Evolutionary conservation across 2,888 invertebrate species (phyloP).

Genomic region (Agonopterix arenella): DNA sequence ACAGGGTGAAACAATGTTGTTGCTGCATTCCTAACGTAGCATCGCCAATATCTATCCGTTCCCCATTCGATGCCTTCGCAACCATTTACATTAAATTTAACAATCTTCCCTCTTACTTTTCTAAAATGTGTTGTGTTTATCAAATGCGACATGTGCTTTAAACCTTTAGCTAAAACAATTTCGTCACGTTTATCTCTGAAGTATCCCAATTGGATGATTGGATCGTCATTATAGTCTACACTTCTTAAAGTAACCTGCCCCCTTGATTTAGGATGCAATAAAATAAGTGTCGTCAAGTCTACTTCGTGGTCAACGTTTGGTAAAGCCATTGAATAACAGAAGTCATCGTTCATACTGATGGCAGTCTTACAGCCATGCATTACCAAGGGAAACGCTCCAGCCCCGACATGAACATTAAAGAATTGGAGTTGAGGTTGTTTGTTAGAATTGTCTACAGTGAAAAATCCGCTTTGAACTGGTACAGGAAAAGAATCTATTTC

Average conservation of each 20-base stretch:
- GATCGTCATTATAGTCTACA: slow-evolving; percentile 11
- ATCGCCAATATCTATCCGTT: slow-evolving; percentile 79
- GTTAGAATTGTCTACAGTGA: slow-evolving; percentile 9
- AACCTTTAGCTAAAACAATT: slow-evolving; percentile 8
- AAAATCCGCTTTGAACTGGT: slow-evolving; percentile 11
- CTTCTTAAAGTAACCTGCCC: slow-evolving; percentile 14
- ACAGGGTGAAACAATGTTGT: slow-evolving; percentile 78
- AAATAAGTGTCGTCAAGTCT: slow-evolving; percentile 5
- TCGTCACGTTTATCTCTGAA: slow-evolving; percentile 13
- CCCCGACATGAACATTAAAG: slow-evolving; percentile 7
- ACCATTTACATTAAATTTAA: slow-evolving; percentile 37
- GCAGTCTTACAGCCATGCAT: slow-evolving; percentile 6
- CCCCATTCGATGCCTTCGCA: slow-evolving; percentile 63
- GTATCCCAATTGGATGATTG: slow-evolving; percentile 13
- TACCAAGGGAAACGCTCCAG: slow-evolving; percentile 2
- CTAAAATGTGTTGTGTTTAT: slow-evolving; percentile 14
- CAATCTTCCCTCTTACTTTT: slow-evolving; percentile 11
- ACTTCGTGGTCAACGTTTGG: slow-evolving; percentile 11
- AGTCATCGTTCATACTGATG: slow-evolving; percentile 6
- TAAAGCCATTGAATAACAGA: slow-evolving; percentile 11
- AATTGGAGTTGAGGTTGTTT: slow-evolving; percentile 12
- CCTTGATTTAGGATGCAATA: slow-evolving; percentile 15
- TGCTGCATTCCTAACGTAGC: slow-evolving; percentile 74
- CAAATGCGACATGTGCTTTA: slow-evolving; percentile 10
- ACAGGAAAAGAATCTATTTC: slow-evolving; percentile 21